Base-by-base conservation (phyloP, 2,888 invertebrate species). In the Tinea trinotella region DNA sequence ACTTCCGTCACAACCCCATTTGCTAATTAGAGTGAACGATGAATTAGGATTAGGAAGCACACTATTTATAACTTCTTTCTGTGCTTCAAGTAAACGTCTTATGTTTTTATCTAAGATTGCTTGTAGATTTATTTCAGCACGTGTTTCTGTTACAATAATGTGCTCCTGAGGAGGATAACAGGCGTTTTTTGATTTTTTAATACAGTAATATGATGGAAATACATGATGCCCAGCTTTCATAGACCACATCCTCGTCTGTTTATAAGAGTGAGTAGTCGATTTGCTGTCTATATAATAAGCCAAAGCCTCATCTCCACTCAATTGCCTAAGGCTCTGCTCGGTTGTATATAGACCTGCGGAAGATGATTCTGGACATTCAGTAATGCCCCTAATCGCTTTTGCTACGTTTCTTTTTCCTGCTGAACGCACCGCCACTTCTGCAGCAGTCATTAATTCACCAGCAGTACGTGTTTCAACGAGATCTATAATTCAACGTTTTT, bases 1-100 rank as follows among this genome's bases (percentile, higher is more conserved):
- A 36, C 50, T 50, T 2, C 55, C 55, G 40, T 55, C 55, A 20
- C 55, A 55, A 7, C 55, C 52, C 55, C 55, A 55, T 24, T 55
- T 55, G 10, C 50, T 50, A 19, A 55, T 55, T 20, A 55, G 22
- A 12, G 18, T 50, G 22, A 13, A 50, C 4, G 34, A 50, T 22
- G 36, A 30, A 30, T 2, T 12, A 30, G 52, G 24, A 30, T 2
- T 12, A 30, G 52, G 24, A n/a, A 12, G n/a, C 9, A 7, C 18
- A 24, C 15, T 30, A 13, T 13, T 30, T 4, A 52, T 52, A 17
- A 30, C 52, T 24, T 52, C 30, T 2, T 2, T 15, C 2, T 15
- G 30, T 3, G 24, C 9, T 13, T 52, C 13, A 2, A n/a, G 5
- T 9, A 19, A 52, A 3, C 19, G 19, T 52, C 22, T 20, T 7